Conservation (phyloP, 2,113 vertebrate genomes). For the Coryphaenoides rupestris region DNA sequence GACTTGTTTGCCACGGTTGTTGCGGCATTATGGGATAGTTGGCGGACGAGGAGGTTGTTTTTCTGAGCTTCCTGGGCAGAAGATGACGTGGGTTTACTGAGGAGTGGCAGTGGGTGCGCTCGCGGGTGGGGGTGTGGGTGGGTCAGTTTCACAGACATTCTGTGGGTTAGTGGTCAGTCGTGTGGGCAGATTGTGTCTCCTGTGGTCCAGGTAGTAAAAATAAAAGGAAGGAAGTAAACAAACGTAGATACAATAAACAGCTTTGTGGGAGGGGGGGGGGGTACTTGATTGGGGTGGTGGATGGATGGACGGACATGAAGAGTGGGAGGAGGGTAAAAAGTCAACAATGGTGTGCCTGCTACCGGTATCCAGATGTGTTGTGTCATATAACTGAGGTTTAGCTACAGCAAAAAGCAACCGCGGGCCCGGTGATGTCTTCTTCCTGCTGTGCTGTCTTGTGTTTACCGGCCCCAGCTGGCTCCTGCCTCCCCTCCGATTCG, state of each 20-base stretch:
- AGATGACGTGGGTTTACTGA: not conserved
- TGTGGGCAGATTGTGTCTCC: not conserved
- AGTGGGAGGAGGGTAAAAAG: no score
- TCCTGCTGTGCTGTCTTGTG: not conserved
- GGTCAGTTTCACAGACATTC: not conserved
- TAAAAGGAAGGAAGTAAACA: not conserved
- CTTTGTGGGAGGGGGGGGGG: no score
- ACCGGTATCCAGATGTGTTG: slow-evolving; percentile 48
- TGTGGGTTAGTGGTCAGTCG: not conserved
- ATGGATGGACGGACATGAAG: no score
- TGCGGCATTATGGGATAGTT: slow-evolving; percentile 41
- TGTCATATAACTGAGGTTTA: slow-evolving; percentile 24
- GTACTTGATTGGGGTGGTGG: no score
- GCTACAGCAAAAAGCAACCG: no score
- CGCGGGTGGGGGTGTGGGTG: no score
- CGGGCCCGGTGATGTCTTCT: no score
- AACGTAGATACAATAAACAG: slow-evolving; percentile 63
- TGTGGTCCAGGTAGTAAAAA: slow-evolving; percentile 42
- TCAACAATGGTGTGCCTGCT: no score
- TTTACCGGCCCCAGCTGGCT: slow-evolving; percentile 54
- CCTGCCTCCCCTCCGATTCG: slow-evolving; percentile 48
- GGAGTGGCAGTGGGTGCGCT: not conserved
- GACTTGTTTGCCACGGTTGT: slow-evolving; percentile 73
- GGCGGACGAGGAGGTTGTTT: slow-evolving; percentile 52
- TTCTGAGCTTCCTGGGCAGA: slow-evolving; percentile 39